These are phyloP conservation scores for Neoseiulus cucumeris DNA, from an alignment of 1,140 invertebrate genomes.

Conservation along the genomic window DNA sequence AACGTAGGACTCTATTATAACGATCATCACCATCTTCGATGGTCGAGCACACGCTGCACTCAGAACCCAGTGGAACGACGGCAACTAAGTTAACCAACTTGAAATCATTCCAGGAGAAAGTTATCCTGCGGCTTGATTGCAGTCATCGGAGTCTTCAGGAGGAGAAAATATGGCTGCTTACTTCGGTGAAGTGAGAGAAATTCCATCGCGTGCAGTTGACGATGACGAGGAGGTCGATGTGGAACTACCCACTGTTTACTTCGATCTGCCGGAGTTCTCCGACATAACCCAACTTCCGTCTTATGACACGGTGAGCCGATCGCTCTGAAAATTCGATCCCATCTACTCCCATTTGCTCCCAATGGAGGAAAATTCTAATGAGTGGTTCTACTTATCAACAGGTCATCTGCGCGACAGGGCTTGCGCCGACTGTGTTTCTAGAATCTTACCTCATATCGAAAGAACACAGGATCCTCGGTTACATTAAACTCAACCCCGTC, in stretches of 20 bases:
- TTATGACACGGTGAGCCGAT: background rate
- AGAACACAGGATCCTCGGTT: background rate
- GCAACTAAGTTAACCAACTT: too few relatives aligned
- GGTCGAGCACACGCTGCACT: too few relatives aligned
- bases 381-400: background rate
- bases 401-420: slow-evolving; percentile 3
- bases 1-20: too few relatives aligned
- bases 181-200: background rate
- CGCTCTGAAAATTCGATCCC: background rate
- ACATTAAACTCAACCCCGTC: background rate
- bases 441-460: background rate
- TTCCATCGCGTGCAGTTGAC: background rate
- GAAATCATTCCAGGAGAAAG: too few relatives aligned
- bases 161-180: background rate
- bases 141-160: too few relatives aligned
- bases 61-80: too few relatives aligned
- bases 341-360: background rate
- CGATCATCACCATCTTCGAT: too few relatives aligned
- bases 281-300: background rate
- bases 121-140: too few relatives aligned
- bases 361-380: too few relatives aligned
- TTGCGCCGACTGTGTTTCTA: background rate
- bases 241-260: background rate
- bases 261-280: background rate
- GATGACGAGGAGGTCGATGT: slow-evolving; percentile 8